Percentiles rank a stretch among this genome's conserved stretches.
phyloP scores from a whole-genome alignment of 2,888 invertebrate genomes.

The Branchinecta sandiegonensis region DNA sequence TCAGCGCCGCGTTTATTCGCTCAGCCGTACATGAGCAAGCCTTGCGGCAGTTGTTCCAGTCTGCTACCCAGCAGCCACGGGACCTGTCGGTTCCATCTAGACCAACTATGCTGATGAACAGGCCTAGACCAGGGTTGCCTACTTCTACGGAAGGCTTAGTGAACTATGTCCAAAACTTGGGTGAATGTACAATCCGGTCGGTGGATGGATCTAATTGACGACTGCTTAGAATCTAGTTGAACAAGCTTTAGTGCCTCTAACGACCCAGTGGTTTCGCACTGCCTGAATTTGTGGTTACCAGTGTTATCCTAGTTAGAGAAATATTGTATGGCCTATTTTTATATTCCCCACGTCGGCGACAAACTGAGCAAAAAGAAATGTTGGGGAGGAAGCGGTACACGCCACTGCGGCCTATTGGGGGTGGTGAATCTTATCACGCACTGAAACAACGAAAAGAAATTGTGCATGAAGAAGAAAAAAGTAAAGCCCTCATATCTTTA shows the following conservation, averaged over 20 bases:
- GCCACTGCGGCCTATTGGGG: too few relatives aligned
- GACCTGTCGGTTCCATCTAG: not conserved
- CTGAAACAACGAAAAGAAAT: too few relatives aligned
- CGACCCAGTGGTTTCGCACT: slow-evolving; percentile 9
- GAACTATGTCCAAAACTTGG: not conserved
- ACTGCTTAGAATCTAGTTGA: not conserved
- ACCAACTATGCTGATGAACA: not conserved
- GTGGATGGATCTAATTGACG: slow-evolving; percentile 4
- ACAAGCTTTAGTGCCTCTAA: not conserved
- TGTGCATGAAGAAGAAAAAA: too few relatives aligned
- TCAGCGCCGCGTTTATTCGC: slow-evolving; percentile 10
- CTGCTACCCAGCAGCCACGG: slow-evolving; percentile 3
- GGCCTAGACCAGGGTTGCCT: not conserved
- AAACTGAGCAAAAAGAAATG: too few relatives aligned
- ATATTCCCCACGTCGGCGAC: too few relatives aligned
- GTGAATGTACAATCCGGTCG: not conserved
- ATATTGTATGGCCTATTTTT: too few relatives aligned
- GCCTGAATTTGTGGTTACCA: not conserved
- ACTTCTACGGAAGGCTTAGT: slow-evolving; percentile 5
- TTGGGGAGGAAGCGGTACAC: too few relatives aligned
- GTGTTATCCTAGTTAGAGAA: too few relatives aligned
- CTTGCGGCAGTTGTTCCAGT: not conserved
- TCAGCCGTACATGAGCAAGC: slow-evolving; percentile 14
- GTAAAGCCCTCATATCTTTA: too few relatives aligned
- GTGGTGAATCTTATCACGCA: too few relatives aligned